Evolutionary conservation across 23 tunicate species (phyloP).

Genomic region (Styela clava): DNA sequence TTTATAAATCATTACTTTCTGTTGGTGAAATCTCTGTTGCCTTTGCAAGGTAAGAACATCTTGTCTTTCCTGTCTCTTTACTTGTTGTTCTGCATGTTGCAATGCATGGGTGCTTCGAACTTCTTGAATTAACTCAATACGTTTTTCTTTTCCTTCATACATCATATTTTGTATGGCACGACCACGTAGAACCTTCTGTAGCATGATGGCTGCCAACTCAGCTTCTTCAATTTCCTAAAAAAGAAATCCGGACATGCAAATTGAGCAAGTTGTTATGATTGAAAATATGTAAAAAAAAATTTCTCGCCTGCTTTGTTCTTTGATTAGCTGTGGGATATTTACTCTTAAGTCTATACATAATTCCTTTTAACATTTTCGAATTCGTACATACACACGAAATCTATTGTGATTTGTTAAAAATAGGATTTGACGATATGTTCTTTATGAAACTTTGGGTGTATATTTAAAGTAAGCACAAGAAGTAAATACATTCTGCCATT

Average conservation of each 20-base stretch:
- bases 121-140: slow-evolving; percentile 81
- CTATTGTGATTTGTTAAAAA: too few relatives aligned
- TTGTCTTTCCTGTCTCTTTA: slow-evolving; percentile 74
- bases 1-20: slow-evolving; percentile 70
- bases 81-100: slow-evolving; percentile 72
- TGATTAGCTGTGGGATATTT: too few relatives aligned
- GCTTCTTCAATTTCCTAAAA: slow-evolving; percentile 53
- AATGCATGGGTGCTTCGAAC: slow-evolving; percentile 91
- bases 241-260: too few relatives aligned
- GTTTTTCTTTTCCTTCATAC: slow-evolving; percentile 87
- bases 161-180: slow-evolving; percentile 86
- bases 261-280: neutral
- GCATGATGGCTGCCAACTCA: slow-evolving; percentile 80
- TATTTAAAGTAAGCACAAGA: too few relatives aligned
- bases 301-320: neutral
- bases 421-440: too few relatives aligned
- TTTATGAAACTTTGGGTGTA: too few relatives aligned
- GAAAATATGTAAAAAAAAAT: slow-evolving; percentile 1
- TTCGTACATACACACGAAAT: too few relatives aligned
- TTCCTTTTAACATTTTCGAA: too few relatives aligned
- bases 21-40: slow-evolving; percentile 62
- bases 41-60: slow-evolving; percentile 81
- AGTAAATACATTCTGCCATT: too few relatives aligned
- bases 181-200: slow-evolving; percentile 88
- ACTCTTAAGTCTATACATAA: too few relatives aligned